Base-by-base conservation (phyloP, 2,113 vertebrate species). In the Azemiops feae region DNA sequence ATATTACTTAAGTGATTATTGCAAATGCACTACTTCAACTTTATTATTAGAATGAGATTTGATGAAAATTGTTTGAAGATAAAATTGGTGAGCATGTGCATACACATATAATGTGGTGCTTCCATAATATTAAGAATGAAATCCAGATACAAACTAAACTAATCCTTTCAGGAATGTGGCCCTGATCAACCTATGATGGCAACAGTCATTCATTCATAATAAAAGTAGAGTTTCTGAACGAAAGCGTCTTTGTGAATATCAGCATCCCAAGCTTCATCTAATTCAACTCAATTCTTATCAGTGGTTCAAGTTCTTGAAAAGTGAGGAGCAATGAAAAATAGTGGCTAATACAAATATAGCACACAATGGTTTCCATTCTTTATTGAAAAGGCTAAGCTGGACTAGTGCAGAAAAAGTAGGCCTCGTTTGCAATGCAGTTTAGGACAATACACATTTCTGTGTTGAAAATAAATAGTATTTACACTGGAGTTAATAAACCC, bases 51-150 rank as follows among this genome's bases (percentile, higher is more conserved):
- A 50, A 43, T 91, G 47, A 2, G 6, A 18, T 81, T 22, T 22
- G 69, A 20, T 81, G 34, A 39, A 81, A 39, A 39, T 39, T 39
- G 69, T 39, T 7, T 81, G 34, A 34, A 8, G 2, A 8, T 81
- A 39, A 6, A 39, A 81, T 81, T 39, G 64, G n/a, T 74, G 34
- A 81, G 34, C 34, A 74, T 74, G n/a, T 74, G 16, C 16, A 39
- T 81, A 74, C 18, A 74, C 69, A 39, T 39, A 22, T 30, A 91
- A 64, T 27, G 0, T 4, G 20, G 60, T 45, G 27, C 27, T 86
- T 91, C 30, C 52, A 74, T 45, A 93, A 58, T 4, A 89, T 50
- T 55, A 74, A 93, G 86, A 92, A 85, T 88, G 58, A 93, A 89
- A 89, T 88, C 57, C 54, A 91, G 47, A 39, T 94, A 54, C n/a